A percentile compares a stretch with the other conserved stretches of the same genome.
Conservation (phyloP, 2,888 invertebrate species). For the Pelosia muscerda region DNA sequence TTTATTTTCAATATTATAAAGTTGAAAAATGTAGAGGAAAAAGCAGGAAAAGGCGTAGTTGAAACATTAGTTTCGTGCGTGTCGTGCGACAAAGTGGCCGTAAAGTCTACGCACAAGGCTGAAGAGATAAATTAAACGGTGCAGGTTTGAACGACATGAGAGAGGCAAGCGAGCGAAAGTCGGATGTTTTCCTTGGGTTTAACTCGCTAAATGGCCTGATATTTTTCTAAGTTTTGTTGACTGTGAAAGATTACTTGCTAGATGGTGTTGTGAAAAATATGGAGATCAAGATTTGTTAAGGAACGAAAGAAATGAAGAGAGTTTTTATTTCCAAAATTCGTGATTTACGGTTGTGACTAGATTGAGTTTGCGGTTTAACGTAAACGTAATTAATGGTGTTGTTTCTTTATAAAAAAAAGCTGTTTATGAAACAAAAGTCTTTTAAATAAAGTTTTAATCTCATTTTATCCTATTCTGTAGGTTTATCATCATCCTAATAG, state of each 20-base stretch:
- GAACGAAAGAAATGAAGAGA: too few relatives aligned
- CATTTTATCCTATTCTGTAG: too few relatives aligned
- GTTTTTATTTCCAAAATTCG: too few relatives aligned
- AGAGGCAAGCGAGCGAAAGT: conserved; percentile 7
- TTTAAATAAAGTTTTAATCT: too few relatives aligned
- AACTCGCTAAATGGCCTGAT: conserved; percentile 43
- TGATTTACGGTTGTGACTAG: too few relatives aligned
- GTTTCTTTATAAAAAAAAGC: too few relatives aligned
- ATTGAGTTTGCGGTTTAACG: too few relatives aligned
- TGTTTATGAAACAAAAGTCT: too few relatives aligned
- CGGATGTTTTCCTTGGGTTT: conserved; percentile 18
- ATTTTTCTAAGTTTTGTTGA: conserved; percentile 42
- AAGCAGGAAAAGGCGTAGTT: conserved; percentile 53
- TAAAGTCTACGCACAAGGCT: conserved; percentile 65
- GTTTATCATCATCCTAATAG: too few relatives aligned
- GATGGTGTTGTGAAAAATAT: background rate
- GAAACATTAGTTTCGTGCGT: conserved; percentile 56
- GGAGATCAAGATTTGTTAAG: background rate
- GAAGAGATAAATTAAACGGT: conserved; percentile 59
- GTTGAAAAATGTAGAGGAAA: background rate
- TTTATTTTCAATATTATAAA: too few relatives aligned
- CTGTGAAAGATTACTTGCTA: conserved; percentile 5
- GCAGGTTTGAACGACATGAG: conserved; percentile 29
- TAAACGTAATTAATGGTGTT: too few relatives aligned
- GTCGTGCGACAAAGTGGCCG: conserved; percentile 62